phyloP scores from a whole-genome alignment of 2,888 invertebrate genomes.

The Scaptomyza cyrtandrae region DNA sequence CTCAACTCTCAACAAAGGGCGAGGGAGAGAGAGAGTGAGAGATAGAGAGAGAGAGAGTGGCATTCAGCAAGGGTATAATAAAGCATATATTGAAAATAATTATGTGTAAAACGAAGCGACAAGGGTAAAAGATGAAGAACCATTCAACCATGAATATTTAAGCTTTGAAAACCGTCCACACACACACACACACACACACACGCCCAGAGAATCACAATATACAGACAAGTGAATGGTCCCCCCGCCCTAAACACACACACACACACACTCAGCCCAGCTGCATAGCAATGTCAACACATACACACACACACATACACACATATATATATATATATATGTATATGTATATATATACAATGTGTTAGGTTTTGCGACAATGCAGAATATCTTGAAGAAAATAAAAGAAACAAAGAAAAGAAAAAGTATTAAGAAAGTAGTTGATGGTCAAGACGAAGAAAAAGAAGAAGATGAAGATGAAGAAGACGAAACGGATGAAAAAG shows the following conservation, averaged over 20 bases:
- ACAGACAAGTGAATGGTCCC: conserved; percentile 28
- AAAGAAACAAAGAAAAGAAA: neutral
- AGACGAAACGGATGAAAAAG: neutral
- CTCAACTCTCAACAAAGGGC: too few species aligned
- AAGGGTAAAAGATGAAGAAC: conserved; percentile 51
- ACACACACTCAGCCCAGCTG: conserved; percentile 4
- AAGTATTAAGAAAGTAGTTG: conserved; percentile 15
- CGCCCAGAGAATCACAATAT: conserved; percentile 11
- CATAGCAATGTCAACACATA: conserved; percentile 18
- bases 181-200: conserved; percentile 16
- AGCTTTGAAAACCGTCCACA: conserved; percentile 84
- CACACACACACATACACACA: conserved; percentile 14
- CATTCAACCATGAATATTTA: conserved; percentile 66
- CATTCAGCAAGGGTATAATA: conserved; percentile 27
- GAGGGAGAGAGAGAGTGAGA: neutral
- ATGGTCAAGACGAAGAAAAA: conserved; percentile 6
- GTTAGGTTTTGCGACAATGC: conserved; percentile 24
- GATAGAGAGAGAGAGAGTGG: neutral
- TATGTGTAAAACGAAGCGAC: conserved; percentile 49
- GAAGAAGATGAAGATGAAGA: neutral
- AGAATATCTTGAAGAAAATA: conserved; percentile 20
- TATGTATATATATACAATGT: too few species aligned
- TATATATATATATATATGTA: too few species aligned
- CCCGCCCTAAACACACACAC: neutral
- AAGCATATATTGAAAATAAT: conserved; percentile 47